Evolutionary conservation across 2,113 vertebrate genomes (phyloP).

Genomic region (Anarhynchus alexandrinus): DNA sequence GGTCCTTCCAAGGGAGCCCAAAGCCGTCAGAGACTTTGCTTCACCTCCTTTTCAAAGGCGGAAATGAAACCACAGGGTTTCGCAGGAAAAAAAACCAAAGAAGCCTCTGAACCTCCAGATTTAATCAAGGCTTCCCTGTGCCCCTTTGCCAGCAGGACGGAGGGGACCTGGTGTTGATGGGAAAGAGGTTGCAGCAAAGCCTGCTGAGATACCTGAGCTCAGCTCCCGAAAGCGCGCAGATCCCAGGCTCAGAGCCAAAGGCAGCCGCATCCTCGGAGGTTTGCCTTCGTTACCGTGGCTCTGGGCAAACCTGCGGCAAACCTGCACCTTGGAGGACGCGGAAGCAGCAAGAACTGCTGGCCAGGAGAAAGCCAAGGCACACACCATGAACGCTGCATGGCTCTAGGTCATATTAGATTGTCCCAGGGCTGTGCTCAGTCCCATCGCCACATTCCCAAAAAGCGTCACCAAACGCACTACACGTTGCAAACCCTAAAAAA

Average conservation of each 20-base stretch:
- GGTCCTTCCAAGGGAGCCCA: neutral
- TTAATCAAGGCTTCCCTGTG: neutral
- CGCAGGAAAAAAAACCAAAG: neutral
- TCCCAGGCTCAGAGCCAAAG: neutral
- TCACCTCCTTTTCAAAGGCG: neutral
- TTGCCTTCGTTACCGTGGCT: neutral
- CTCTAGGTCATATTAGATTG: neutral
- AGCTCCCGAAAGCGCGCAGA: neutral
- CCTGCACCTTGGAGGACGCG: neutral
- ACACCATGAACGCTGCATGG: accelerated
- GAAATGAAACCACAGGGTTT: neutral
- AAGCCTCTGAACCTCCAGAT: neutral
- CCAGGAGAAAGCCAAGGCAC: neutral
- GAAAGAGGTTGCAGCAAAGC: neutral
- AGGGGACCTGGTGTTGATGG: neutral
- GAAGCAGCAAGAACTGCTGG: no score
- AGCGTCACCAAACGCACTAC: neutral
- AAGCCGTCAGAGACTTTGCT: neutral
- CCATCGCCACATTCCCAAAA: no score
- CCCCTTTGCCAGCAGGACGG: neutral
- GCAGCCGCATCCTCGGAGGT: neutral
- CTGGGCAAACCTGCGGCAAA: neutral
- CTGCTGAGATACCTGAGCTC: neutral
- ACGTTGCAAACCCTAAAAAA: neutral
- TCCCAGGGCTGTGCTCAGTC: neutral